Conservation (phyloP, 1,140 invertebrate genomes). For the Stegodyphus dumicola region DNA sequence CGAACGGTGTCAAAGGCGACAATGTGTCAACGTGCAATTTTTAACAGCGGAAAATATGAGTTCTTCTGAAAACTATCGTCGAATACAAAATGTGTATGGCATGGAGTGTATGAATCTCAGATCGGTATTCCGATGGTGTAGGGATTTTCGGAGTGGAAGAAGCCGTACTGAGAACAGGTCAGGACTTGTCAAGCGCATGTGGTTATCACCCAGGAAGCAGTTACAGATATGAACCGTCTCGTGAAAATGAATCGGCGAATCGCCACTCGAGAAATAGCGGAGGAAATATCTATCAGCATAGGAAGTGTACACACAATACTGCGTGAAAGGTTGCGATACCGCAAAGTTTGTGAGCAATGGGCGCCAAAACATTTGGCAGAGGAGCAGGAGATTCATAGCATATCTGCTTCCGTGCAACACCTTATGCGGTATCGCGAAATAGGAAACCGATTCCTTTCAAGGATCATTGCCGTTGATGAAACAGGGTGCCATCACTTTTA, state of each 20-base stretch:
- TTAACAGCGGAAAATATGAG: not conserved
- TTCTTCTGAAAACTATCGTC: not conserved
- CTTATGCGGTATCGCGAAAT: slow-evolving; percentile 5
- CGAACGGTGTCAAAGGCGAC: no score
- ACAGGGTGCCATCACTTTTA: no score
- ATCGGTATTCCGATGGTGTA: no score
- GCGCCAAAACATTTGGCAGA: not conserved
- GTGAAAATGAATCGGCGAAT: slow-evolving; percentile 5
- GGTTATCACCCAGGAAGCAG: no score
- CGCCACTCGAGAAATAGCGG: not conserved
- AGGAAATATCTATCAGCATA: not conserved
- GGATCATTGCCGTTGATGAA: slow-evolving; percentile 1
- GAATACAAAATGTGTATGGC: not conserved
- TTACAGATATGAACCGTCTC: not conserved
- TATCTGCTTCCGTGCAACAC: not conserved
- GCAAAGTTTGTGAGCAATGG: not conserved
- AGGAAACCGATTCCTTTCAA: slow-evolving; percentile 4
- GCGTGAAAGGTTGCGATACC: not conserved
- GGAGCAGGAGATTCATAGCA: not conserved
- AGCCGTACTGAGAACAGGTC: no score
- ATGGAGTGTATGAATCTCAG: not conserved
- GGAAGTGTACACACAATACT: not conserved
- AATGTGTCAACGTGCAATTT: no score
- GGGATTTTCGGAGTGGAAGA: no score
- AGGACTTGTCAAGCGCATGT: no score